Conservation (phyloP, 1,140 invertebrate species). For the Triops longicaudatus region DNA sequence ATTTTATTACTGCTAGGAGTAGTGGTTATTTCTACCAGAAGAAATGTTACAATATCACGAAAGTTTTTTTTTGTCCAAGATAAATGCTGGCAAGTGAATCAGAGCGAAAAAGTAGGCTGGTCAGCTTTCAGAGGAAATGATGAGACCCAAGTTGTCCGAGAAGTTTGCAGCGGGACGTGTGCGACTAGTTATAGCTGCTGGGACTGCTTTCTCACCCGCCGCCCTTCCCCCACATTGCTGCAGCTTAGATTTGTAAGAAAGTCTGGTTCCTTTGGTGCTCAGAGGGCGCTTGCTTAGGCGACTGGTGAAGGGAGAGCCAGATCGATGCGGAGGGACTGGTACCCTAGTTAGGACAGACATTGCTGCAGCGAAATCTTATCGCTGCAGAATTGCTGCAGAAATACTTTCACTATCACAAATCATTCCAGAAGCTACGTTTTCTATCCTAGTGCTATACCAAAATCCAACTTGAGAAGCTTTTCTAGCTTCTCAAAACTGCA, state of each 20-base stretch:
- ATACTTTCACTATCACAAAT: neutral
- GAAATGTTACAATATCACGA: neutral
- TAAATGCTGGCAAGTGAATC: neutral
- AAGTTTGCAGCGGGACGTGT: neutral
- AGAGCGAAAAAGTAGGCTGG: too few relatives aligned
- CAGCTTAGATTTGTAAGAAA: neutral
- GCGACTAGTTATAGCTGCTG: neutral
- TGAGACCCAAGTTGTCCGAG: neutral
- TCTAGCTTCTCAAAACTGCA: too few relatives aligned
- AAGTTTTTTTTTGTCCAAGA: neutral
- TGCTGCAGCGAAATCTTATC: neutral
- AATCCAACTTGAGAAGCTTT: too few relatives aligned
- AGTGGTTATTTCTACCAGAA: neutral
- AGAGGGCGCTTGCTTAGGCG: neutral
- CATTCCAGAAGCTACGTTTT: neutral
- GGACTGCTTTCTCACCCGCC: neutral
- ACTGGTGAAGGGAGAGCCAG: neutral
- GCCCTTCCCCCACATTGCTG: neutral
- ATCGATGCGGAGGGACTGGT: slow-evolving; percentile 3
- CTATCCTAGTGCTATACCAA: neutral
- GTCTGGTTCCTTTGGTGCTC: neutral
- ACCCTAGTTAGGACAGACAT: slow-evolving; percentile 7
- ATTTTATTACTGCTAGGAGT: neutral
- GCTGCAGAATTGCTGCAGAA: slow-evolving; percentile 5
- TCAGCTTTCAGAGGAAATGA: too few relatives aligned